These are phyloP conservation scores for Augochlorella aurata DNA, from an alignment of 2,888 invertebrate species.

Conservation along the genomic window DNA sequence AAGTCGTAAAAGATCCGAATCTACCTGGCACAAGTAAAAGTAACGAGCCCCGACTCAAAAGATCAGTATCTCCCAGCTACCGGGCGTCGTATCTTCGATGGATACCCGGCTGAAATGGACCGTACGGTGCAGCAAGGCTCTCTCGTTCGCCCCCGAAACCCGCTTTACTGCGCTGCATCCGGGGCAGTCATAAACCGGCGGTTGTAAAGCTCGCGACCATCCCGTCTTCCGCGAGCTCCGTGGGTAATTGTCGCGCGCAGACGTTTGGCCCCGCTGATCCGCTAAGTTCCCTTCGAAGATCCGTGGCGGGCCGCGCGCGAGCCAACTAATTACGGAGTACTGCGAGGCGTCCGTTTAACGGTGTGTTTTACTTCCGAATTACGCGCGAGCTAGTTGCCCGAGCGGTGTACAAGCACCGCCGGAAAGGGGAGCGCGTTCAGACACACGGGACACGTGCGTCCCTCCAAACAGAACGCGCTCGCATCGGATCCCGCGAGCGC, in stretches of 20 bases:
- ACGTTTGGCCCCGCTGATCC: neutral
- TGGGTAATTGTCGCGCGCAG: constrained; percentile 30
- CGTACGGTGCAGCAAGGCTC: constrained; percentile 26
- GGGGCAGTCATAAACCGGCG: constrained; percentile 17
- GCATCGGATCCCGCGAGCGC: neutral
- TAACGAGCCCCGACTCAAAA: neutral
- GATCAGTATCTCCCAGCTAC: constrained; percentile 5
- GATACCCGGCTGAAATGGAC: constrained; percentile 30
- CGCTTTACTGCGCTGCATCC: constrained; percentile 9
- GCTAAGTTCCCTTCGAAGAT: neutral
- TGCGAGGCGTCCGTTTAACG: constrained; percentile 20
- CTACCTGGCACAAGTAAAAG: neutral
- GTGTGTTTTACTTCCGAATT: constrained; percentile 1
- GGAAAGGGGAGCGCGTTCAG: neutral
- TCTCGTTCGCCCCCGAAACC: neutral
- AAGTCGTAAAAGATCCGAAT: no score
- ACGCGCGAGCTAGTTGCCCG: neutral
- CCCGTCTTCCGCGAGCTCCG: constrained; percentile 19
- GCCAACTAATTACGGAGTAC: constrained; percentile 11
- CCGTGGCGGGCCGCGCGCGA: neutral
- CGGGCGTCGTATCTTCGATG: constrained; percentile 4
- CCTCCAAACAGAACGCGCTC: constrained; percentile 7
- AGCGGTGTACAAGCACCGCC: constrained; percentile 1
- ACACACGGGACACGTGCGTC: constrained; percentile 18
- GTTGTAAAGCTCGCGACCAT: neutral